A percentile compares a stretch with the other conserved stretches of the same genome.
These are phyloP conservation scores for Trileptium ribeirensis DNA, from an alignment of 2,888 invertebrate genomes.

Conservation along the genomic window DNA sequence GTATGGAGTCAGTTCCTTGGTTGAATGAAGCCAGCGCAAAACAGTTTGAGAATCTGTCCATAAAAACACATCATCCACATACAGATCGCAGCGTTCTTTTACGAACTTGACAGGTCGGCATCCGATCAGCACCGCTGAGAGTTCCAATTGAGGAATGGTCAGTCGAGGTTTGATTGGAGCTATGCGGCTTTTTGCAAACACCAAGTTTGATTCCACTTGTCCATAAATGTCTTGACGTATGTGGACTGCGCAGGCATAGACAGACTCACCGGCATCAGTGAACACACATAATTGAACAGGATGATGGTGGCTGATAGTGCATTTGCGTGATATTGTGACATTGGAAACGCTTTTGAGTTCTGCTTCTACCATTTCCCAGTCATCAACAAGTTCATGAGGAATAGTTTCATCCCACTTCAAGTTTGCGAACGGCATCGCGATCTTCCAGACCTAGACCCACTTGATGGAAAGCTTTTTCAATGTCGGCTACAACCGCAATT, in stretches of 20 bases:
- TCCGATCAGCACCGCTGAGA: neutral
- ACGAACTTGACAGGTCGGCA: neutral
- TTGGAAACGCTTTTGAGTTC: neutral
- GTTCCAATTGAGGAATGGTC: neutral
- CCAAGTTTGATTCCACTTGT: neutral
- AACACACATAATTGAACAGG: neutral
- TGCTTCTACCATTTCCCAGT: neutral
- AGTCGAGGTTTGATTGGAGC: neutral
- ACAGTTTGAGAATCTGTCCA: neutral
- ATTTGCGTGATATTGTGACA: neutral
- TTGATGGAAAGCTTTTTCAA: conserved; percentile 39
- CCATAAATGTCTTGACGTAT: neutral
- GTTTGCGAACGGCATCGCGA: conserved; percentile 23
- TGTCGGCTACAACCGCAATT: conserved; percentile 24
- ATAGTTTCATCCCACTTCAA: neutral
- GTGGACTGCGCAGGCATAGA: neutral
- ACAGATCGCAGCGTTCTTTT: neutral
- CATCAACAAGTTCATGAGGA: neutral
- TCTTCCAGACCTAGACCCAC: conserved; percentile 28
- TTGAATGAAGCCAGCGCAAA: neutral
- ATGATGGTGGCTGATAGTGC: no score
- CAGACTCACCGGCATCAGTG: neutral
- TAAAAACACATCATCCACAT: neutral
- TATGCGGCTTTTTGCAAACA: neutral
- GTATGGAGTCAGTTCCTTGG: neutral